phyloP scores from a whole-genome alignment of 2,113 vertebrate species.

The Pelodiscus sinensis region DNA sequence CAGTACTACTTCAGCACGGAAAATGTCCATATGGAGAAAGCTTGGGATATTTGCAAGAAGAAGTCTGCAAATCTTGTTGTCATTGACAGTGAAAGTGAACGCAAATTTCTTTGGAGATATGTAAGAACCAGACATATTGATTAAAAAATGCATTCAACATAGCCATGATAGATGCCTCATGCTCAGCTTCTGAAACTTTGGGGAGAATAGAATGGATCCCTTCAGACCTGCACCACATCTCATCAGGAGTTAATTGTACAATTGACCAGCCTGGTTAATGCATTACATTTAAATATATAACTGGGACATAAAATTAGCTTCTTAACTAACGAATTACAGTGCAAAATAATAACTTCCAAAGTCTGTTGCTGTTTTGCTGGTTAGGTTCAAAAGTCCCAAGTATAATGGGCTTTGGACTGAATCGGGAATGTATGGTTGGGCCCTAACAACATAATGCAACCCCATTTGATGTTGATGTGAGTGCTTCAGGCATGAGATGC shows the following conservation, averaged over 20 bases:
- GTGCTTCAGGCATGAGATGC: neutral
- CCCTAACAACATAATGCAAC: neutral
- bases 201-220: neutral
- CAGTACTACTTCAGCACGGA: constrained; percentile 90
- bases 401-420: neutral
- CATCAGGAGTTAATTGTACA: neutral
- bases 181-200: neutral
- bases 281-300: neutral
- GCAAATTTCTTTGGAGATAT: constrained; percentile 90
- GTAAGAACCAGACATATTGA: constrained; percentile 70
- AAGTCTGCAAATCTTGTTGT: constrained; percentile 89
- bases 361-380: neutral
- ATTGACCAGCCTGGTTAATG: neutral
- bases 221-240: neutral
- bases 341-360: neutral
- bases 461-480: neutral
- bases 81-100: constrained; percentile 85
- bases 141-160: neutral
- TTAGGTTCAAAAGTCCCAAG: neutral
- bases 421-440: neutral
- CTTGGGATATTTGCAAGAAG: constrained; percentile 84
- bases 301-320: neutral
- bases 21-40: constrained; percentile 82
- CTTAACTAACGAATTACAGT: neutral
- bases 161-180: neutral